phyloP scores from a whole-genome alignment of 2,888 invertebrate species.

The Chrysolina americana region DNA sequence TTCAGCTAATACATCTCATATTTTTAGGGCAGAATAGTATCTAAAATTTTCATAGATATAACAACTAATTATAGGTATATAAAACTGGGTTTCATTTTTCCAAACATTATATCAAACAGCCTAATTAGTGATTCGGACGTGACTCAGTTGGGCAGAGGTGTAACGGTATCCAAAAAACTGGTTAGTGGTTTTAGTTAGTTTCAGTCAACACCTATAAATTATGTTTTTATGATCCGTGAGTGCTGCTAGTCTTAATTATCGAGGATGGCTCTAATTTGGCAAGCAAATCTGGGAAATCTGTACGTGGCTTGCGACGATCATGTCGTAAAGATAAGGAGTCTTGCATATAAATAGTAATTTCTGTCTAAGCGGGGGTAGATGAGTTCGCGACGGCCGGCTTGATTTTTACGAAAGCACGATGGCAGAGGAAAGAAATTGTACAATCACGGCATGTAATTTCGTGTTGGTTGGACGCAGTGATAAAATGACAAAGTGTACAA shows the following conservation, averaged over 20 bases:
- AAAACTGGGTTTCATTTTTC: too few species aligned
- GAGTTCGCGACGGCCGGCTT: background rate
- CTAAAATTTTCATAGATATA: too few species aligned
- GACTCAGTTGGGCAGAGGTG: background rate
- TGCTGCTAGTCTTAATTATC: slow-evolving; percentile 37
- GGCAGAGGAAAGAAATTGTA: too few species aligned
- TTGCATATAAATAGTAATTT: slow-evolving; percentile 4
- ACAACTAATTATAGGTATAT: too few species aligned
- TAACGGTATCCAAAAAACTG: background rate
- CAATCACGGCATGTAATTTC: too few species aligned
- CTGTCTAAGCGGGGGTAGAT: slow-evolving; percentile 8
- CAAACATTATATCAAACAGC: too few species aligned
- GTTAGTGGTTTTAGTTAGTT: slow-evolving; percentile 25
- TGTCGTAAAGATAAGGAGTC: slow-evolving; percentile 40
- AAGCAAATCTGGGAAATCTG: slow-evolving; percentile 40
- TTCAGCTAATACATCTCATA: too few species aligned
- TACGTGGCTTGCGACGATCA: slow-evolving; percentile 42
- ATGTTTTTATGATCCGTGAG: slow-evolving; percentile 30
- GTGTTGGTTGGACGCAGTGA: too few species aligned
- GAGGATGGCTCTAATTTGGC: slow-evolving; percentile 46
- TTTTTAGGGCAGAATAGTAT: too few species aligned
- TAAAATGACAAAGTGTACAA: too few species aligned
- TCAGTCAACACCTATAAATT: slow-evolving; percentile 35
- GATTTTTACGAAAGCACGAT: too few species aligned
- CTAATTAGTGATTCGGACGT: background rate